Evolutionary conservation across 2,113 vertebrate species (phyloP), one percentile per base, ranked within the genome.

Genomic region (Chlamydotis undulata): DNA sequence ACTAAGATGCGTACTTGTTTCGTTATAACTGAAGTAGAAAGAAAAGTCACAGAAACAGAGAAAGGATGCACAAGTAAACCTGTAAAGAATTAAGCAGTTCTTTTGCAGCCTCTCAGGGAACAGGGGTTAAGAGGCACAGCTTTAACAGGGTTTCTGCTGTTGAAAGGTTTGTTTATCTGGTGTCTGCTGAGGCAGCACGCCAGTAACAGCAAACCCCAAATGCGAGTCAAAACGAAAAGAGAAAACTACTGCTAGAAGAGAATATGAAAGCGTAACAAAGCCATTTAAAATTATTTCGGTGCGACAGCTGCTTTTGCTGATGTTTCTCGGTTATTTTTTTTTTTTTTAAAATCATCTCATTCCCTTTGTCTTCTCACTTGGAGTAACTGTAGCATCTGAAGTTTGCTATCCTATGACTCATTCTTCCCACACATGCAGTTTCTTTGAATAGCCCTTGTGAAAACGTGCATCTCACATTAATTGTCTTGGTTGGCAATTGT

Each of bases 341-440:
- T n/a, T 35, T 35, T 35, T 35, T 35, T 35, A 85, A 95, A 87
- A 74, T 84, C 25, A 64, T 89, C 52, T 73, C 69, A 82, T 83
- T 95, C 68, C 60, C 79, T 97, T 98, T 98, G 96, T 97, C 92
- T 96, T 89, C 96, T 95, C 25, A 24, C 91, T 94, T 60, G 60
- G 83, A 90, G 74, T 12, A 43, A 88, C 88, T 96, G 93, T 85
- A 89, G 56, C 55, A 29, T 87, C 28, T 78, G 80, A 35, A 89
- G 76, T 86, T 97, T 80, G 89, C 75, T 83, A 47, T 90, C 70
- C 71, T 75, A 2, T 97, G 97, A 97, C 88, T 98, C 97, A 96
- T 87, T 89, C 95, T 97, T 89, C 95, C 94, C 97, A 88, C 93
- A 94, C 64, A 90, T 78, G 80, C 55, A 86, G 22, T 90, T 90